These are phyloP conservation scores for Pseudorasbora parva DNA, from an alignment of 2,113 vertebrate genomes.

Conservation along the genomic window DNA sequence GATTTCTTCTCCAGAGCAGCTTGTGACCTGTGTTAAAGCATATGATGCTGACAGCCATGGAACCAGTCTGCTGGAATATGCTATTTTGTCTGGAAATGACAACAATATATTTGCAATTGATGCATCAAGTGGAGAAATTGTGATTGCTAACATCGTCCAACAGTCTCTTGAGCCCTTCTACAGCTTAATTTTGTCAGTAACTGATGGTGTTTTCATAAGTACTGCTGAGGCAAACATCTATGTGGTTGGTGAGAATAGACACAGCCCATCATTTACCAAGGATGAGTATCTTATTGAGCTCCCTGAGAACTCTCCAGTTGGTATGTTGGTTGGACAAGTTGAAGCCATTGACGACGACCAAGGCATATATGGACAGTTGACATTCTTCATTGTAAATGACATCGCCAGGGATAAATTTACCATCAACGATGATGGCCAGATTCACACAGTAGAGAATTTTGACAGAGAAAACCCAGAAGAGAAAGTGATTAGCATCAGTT, in stretches of 20 bases:
- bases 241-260: constrained; percentile 78
- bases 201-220: constrained; percentile 84
- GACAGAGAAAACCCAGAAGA: constrained; percentile 82
- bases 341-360: constrained; percentile 79
- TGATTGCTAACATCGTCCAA: constrained; percentile 73
- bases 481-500: constrained; percentile 78
- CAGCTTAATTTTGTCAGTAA: constrained; percentile 79
- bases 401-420: constrained; percentile 83
- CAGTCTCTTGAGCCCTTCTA: constrained; percentile 71
- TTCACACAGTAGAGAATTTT: constrained; percentile 81
- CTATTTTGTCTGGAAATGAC: constrained; percentile 82
- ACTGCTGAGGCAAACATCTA: constrained; percentile 75
- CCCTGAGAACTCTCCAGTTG: constrained; percentile 79
- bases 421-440: constrained; percentile 77
- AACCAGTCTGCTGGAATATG: constrained; percentile 76
- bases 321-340: constrained; percentile 77
- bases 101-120: constrained; percentile 80
- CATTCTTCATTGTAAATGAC: constrained; percentile 83
- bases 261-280: constrained; percentile 80
- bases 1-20: constrained; percentile 77
- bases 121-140: constrained; percentile 77
- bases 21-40: constrained; percentile 80
- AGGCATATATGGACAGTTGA: constrained; percentile 74
- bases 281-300: constrained; percentile 82
- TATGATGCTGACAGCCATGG: constrained; percentile 80